phyloP scores from a whole-genome alignment of 2,113 vertebrate genomes.

The Corythoichthys intestinalis region DNA sequence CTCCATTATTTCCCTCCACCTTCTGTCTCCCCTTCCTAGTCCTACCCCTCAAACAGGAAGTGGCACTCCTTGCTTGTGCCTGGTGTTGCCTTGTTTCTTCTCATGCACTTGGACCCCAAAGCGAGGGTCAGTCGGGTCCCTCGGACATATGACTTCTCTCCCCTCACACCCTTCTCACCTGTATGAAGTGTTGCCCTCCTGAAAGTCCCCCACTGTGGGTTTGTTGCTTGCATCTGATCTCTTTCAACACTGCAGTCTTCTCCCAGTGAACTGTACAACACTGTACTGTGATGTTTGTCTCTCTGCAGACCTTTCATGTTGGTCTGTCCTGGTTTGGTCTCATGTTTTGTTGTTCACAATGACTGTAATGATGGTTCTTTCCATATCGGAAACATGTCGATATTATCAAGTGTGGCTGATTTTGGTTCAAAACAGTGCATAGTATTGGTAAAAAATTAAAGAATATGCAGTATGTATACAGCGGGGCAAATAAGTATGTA shows the following conservation, averaged over 20 bases:
- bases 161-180: conserved; percentile 42
- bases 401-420: conserved; percentile 2
- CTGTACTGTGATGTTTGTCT: conserved; percentile 58
- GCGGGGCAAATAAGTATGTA: no score
- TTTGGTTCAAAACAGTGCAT: conserved; percentile 8
- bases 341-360: conserved; percentile 52
- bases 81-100: conserved; percentile 64
- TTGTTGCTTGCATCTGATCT: conserved; percentile 76
- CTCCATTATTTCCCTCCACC: conserved; percentile 44
- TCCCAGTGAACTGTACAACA: conserved; percentile 50
- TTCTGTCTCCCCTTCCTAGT: conserved; percentile 45
- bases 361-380: conserved; percentile 30
- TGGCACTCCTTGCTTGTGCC: conserved; percentile 50
- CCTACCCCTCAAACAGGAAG: conserved; percentile 61
- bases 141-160: conserved; percentile 20
- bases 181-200: conserved; percentile 63
- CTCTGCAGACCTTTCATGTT: conserved; percentile 65
- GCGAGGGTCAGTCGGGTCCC: conserved; percentile 52
- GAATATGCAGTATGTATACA: no score
- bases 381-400: neutral
- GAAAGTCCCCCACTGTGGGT: conserved; percentile 63
- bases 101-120: conserved; percentile 61
- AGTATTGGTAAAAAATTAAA: no score
- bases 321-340: conserved; percentile 69
- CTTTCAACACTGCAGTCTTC: conserved; percentile 60